phyloP scores from a whole-genome alignment of 1,140 invertebrate species.

The Drosophila azteca region DNA sequence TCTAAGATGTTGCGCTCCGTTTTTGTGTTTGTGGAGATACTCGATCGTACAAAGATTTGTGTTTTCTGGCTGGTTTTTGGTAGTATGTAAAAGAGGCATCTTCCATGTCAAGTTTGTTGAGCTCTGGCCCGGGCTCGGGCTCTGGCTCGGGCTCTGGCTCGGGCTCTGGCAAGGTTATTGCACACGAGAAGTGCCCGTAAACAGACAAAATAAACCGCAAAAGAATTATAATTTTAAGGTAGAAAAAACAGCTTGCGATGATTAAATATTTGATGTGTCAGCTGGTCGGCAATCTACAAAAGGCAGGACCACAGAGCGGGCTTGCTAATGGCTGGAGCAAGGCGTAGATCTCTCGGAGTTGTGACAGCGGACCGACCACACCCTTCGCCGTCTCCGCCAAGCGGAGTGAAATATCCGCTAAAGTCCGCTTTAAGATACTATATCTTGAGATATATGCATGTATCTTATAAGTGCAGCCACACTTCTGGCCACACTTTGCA shows the following conservation, averaged over 20 bases:
- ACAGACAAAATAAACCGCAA: constrained; percentile 35
- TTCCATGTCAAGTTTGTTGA: constrained; percentile 56
- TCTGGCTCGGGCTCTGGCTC: constrained; percentile 33
- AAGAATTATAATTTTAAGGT: constrained; percentile 48
- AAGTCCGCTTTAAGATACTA: constrained; percentile 61
- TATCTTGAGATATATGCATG: constrained; percentile 3
- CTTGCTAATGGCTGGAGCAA: not conserved
- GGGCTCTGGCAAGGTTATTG: constrained; percentile 62
- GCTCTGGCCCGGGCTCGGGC: constrained; percentile 12
- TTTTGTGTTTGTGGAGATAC: not conserved
- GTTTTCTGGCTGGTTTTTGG: constrained; percentile 16
- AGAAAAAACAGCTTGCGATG: constrained; percentile 49
- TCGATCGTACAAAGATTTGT: not conserved
- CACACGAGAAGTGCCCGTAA: constrained; percentile 52
- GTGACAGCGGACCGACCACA: constrained; percentile 27
- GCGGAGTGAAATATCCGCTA: not conserved
- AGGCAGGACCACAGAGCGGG: constrained; percentile 2
- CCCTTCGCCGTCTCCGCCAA: not conserved
- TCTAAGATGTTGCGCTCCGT: constrained; percentile 57
- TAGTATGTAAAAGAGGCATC: constrained; percentile 47
- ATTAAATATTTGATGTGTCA: constrained; percentile 69
- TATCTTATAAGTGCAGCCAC: constrained; percentile 15
- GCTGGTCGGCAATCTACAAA: constrained; percentile 60
- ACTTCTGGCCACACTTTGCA: constrained; percentile 43
- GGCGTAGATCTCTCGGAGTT: constrained; percentile 4